These are phyloP conservation scores for Sitodiplosis mosellana DNA, from an alignment of 1,140 invertebrate genomes.

Conservation along the genomic window DNA sequence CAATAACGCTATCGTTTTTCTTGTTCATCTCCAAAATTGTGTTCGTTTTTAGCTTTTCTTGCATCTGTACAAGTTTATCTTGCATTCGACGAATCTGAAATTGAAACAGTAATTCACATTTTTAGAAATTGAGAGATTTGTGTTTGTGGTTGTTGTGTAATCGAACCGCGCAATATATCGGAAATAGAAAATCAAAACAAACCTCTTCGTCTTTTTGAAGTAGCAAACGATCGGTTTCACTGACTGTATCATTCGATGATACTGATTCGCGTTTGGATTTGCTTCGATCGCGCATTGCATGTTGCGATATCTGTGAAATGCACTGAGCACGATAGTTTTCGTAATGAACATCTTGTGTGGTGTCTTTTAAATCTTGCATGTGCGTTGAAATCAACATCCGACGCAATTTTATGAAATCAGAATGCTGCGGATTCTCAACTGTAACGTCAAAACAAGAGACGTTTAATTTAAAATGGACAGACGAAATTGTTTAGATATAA, in stretches of 20 bases:
- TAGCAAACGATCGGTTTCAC: constrained; percentile 68
- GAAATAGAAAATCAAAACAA: constrained; percentile 11
- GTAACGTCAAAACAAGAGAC: background rate
- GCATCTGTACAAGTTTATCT: constrained; percentile 92
- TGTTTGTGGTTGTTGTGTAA: background rate
- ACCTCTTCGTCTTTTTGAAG: constrained; percentile 89
- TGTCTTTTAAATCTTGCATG: constrained; percentile 90
- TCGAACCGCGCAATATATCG: background rate
- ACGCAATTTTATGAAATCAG: constrained; percentile 89
- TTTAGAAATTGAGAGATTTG: background rate
- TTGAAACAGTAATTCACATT: constrained; percentile 7
- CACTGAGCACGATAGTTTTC: constrained; percentile 88
- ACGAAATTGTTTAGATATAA: background rate
- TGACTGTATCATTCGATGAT: constrained; percentile 56
- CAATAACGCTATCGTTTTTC: constrained; percentile 63
- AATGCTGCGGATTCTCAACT: constrained; percentile 95
- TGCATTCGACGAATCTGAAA: constrained; percentile 82
- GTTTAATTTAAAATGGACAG: background rate
- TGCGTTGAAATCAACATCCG: constrained; percentile 94
- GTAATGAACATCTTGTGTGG: constrained; percentile 88
- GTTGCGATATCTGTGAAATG: constrained; percentile 76
- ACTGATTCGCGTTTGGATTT: constrained; percentile 76
- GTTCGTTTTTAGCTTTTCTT: constrained; percentile 77
- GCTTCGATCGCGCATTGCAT: constrained; percentile 51
- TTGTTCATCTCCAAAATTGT: constrained; percentile 41